Percentiles rank a stretch among this genome's conserved stretches.
Evolutionary conservation across 2,113 vertebrate genomes (phyloP).

Genomic region (Gracilinanus agilis): DNA sequence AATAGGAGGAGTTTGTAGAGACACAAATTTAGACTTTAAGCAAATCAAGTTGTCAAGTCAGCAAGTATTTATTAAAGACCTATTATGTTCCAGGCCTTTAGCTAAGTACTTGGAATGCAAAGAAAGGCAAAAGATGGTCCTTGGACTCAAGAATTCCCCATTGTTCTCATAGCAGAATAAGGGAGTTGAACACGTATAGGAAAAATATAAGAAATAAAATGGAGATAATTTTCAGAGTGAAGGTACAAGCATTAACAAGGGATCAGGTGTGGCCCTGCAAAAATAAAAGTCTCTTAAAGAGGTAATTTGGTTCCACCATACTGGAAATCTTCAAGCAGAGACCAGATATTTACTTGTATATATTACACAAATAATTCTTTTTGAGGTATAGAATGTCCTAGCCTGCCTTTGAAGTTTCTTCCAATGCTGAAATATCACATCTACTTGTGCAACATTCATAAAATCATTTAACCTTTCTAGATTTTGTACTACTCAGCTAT

Average conservation of each 20-base stretch:
- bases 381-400: background rate
- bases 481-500: background rate
- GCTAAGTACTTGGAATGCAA: background rate
- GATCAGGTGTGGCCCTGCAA: background rate
- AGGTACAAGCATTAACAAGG: background rate
- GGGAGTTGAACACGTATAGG: background rate
- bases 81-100: background rate
- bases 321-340: background rate
- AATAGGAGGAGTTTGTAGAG: background rate
- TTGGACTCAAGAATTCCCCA: background rate
- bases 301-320: background rate
- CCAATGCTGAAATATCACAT: background rate
- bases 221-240: background rate
- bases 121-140: background rate
- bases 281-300: background rate
- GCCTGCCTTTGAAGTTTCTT: background rate
- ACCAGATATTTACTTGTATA: background rate
- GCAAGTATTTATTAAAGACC: background rate
- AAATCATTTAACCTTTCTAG: background rate
- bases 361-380: background rate
- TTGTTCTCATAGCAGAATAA: background rate
- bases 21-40: background rate
- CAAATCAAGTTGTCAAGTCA: background rate
- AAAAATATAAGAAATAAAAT: background rate
- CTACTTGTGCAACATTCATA: background rate